Base-by-base conservation (phyloP, 2,888 invertebrate species). In the Myopa testacea region DNA sequence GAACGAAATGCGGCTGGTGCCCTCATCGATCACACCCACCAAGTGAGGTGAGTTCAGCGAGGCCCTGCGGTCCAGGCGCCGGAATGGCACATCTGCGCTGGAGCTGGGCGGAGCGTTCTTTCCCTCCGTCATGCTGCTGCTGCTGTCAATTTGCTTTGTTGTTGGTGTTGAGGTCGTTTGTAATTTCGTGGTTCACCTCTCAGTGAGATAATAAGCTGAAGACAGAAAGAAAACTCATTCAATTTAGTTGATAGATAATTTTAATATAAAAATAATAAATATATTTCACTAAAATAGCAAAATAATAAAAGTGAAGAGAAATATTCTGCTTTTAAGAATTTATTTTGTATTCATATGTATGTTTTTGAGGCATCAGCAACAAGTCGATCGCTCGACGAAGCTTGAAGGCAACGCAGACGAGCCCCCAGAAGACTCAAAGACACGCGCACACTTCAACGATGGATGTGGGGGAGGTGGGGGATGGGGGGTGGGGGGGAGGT, bases 11-110 rank as follows among this genome's bases (percentile, higher is more conserved):
- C 96, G 96, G 84, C 96, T 95, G n/a, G 98, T 98, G 80, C 98
- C 98, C 87, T 98, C 97, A 87, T 98, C 98, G 79, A 99, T 95
- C 52, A 97, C 98, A 26, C 96, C 98, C 73, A 99, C 92, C 58
- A 98, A 90, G 34, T 86, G 86, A 69, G 84, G 79, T 10, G 82
- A 77, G 45, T 82, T 84, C 0, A 85, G 79, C 0, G 87, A 86
- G 52, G 78, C 83, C 86, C 86, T 84, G 76, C 81, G 81, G 76
- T 85, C 86, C 73, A 84, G 83, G 70, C 84, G 83, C 1, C 86
- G 83, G 72, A 87, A 86, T 1, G 87, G 84, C 19, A 84, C 84
- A 80, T 86, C 83, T 40, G 85, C 84, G 77, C 86, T 86, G 40
- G 50, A 65, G 7, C 52, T 45, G 12, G 72, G 50, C 40, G 75